A percentile compares a stretch with the other conserved stretches of the same genome.
phyloP scores from a whole-genome alignment of 1,140 invertebrate genomes.

The Papilio glaucus region DNA sequence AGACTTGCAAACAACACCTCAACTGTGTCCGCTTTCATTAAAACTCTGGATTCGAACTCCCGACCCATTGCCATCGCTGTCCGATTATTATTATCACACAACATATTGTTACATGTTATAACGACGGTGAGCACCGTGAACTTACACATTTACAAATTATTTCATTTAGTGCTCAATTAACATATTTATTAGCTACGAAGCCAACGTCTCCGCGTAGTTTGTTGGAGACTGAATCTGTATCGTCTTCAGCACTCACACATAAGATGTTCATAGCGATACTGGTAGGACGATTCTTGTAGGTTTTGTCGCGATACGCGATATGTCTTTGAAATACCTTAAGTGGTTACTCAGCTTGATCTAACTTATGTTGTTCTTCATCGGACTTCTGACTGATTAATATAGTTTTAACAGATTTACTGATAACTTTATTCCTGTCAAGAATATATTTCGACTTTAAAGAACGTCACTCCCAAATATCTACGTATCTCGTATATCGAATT shows the following conservation, averaged over 20 bases:
- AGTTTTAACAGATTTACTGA: background rate
- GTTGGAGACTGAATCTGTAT: too few species aligned
- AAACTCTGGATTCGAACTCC: slow-evolving; percentile 36
- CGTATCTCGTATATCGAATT: slow-evolving; percentile 34
- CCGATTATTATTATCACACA: slow-evolving; percentile 23
- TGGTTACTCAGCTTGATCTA: background rate
- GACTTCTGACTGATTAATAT: background rate
- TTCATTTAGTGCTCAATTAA: too few species aligned
- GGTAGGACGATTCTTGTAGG: background rate
- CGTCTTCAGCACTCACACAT: too few species aligned
- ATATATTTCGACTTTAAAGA: background rate
- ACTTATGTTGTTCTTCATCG: background rate
- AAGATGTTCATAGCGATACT: background rate
- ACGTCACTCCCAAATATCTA: background rate
- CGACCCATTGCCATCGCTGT: slow-evolving; percentile 29
- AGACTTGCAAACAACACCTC: slow-evolving; percentile 36
- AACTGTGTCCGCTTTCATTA: slow-evolving; percentile 26
- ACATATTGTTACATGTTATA: too few species aligned
- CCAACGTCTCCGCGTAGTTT: too few species aligned
- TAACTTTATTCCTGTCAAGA: background rate
- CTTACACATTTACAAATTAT: too few species aligned
- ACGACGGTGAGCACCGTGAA: too few species aligned
- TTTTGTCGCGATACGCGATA: background rate
- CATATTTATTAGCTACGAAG: too few species aligned
- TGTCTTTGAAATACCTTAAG: background rate